Evolutionary conservation across 2,113 vertebrate genomes (phyloP), one percentile per base, ranked within the genome.

Genomic region (Lophochroa leadbeateri): DNA sequence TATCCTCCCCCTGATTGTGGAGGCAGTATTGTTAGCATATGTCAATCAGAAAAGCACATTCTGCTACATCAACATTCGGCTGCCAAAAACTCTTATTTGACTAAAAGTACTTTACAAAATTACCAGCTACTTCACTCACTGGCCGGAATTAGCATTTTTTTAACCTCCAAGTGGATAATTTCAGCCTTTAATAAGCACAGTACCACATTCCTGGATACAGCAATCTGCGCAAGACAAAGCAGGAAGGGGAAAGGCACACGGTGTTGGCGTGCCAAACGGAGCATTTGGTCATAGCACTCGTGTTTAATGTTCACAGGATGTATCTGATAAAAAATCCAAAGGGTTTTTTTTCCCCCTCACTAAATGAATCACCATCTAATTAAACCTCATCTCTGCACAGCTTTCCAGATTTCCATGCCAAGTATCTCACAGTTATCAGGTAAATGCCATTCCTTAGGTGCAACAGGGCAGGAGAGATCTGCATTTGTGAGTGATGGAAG

Each of bases 11-110:
- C 83, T 88, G 94, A 44, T 88, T 91, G 91, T 69, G 88, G 94
- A 96, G 94, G 95, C 88, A 86, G 94, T 71, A 89, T 94, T 96
- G 95, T 96, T 94, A 95, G 95, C 92, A 92, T 94, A 91, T 92
- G 95, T 80, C 96, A 97, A 94, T 96, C 96, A 97, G 88, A 50
- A 69, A 86, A 92, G 94, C 80, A 91, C 90, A 71, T 93, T 84
- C 94, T 95, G 81, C 92, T 94, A 93, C 93, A 93, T 90, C 90
- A 94, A 96, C 88, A 76, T 76, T 92, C 2, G 31, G 74, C 91
- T 95, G 95, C 92, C 95, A 93, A 96, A 96, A 82, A 82, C 60
- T 74, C 67, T 87, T 94, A 85, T 92, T 86, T 92, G 92, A 81
- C 88, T 94, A 64, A 90, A 86, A 77, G 70, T 89, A 53, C 86